Evolutionary conservation across 2,888 invertebrate genomes (phyloP), one percentile per base, ranked within the genome.

Genomic region (Phlogophora meticulosa): DNA sequence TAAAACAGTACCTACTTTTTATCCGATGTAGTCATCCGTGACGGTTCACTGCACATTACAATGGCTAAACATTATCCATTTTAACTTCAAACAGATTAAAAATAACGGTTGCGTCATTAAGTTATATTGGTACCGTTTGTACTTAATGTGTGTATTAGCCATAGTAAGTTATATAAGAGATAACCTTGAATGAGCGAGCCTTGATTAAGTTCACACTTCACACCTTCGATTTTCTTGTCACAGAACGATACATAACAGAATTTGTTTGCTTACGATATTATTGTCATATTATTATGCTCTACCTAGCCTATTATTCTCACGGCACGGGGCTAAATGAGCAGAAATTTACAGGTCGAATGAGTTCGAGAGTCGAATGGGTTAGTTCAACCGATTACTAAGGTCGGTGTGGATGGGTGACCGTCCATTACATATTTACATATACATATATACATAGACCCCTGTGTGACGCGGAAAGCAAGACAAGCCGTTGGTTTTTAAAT

Each of bases 51-150:
- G 78, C 60, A 67, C 71, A 62, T 49, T 34, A 61, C 40, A 82
- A 71, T 73, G 17, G 40, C 28, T 61, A 46, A 78, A 64, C 84
- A 85, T 80, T 81, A 78, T 77, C 78, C 72, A 75, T 76, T 72
- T 56, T 42, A 60, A 75, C 66, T 9, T 69, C 11, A 34, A 40
- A 46, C 46, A 68, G 82, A 85, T 86, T 86, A 85, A 86, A 87
- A 84, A 87, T 81, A 88, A 85, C 82, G 68, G 63, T 90, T 86
- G 90, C 86, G 89, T 87, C 86, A 89, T 76, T 60, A 65, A 68
- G 76, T 59, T 63, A 42, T 55, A 15, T 45, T 40, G 13, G 42
- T 24, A 22, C 15, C 2, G 20, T 46, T 51, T 0, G 48, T 46
- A 60, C 5, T 7, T 42, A 53, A 5, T 17, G 46, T 24, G 15